Base-by-base conservation (phyloP, 1,140 invertebrate species). In the Drosophila bifasciata region DNA sequence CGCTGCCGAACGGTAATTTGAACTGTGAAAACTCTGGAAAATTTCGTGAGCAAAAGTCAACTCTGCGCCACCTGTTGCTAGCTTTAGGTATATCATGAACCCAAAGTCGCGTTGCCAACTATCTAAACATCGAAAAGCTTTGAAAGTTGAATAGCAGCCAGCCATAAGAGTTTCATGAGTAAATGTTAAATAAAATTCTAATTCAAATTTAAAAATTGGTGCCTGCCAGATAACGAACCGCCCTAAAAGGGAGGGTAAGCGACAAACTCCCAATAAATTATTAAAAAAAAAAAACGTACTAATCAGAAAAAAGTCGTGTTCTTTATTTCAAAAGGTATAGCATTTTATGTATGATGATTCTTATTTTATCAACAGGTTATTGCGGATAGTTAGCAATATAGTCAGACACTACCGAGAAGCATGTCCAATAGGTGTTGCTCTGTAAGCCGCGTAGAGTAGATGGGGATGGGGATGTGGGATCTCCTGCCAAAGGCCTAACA, bases 311-410 rank as follows among this genome's bases (percentile, higher is more conserved):
- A 36, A 36, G 3, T 13, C 32, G 3, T 5, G 3, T 36, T 13
- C 4, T 5, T 36, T 36, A 13, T 13, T 36, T 36, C n/a, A 75
- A 69, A 76, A 74, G 75, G 62, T 85, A 85, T 75, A 74, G 59
- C 72, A 39, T 75, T 67, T 59, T 15, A 50, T 50, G 51, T 15
- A 50, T 50, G 51, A 70, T 48, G 63, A 48, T 62, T 75, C 58
- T 21, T 59, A n/a, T 59, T 74, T 63, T 48, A 73, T 76, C 72
- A 81, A 74, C 73, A 77, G 58, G 46, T 83, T 75, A 73, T 80
- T 53, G 44, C 56, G 66, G 64, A 61, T 73, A 60, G 56, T 78
- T 68, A 84, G 80, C 70, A 55, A 64, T 75, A 78, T 9, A 9
- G 62, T 76, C 58, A 45, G 48, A 58, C 44, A 45, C 41, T 45